phyloP scores from a whole-genome alignment of 64 coral and sea anemone genomes.

The Actinia equina region DNA sequence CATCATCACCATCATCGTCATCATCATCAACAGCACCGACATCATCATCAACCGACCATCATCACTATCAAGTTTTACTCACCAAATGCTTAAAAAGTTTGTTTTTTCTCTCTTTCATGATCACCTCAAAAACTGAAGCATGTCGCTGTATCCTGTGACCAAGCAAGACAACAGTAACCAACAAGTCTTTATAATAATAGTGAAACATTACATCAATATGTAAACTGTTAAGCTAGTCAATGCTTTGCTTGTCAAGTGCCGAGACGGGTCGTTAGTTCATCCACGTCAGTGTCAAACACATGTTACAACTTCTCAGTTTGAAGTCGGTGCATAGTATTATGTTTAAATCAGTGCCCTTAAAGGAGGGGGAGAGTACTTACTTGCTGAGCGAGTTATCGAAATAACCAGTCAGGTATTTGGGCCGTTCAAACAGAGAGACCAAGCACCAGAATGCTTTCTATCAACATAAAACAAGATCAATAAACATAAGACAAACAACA shows the following conservation, averaged over 20 bases:
- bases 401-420: conserved; percentile 90
- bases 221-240: too few relatives aligned
- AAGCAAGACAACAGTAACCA: background rate
- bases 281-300: too few relatives aligned
- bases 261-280: too few relatives aligned
- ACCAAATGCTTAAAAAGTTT: conserved; percentile 85
- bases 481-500: background rate
- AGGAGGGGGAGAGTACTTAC: conserved; percentile 20
- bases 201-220: too few relatives aligned
- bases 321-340: too few relatives aligned
- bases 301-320: too few relatives aligned
- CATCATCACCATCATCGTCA: too few relatives aligned
- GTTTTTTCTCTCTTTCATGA: conserved; percentile 72
- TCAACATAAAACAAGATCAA: background rate
- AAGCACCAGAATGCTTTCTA: conserved; percentile 87
- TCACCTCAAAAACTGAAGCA: conserved; percentile 81
- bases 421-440: conserved; percentile 90
- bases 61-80: background rate
- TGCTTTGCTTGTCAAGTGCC: too few relatives aligned
- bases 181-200: too few relatives aligned
- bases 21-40: too few relatives aligned
- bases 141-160: conserved; percentile 80
- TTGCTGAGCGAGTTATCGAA: conserved; percentile 91
- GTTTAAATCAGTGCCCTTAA: background rate
- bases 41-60: too few relatives aligned